Evolutionary conservation across 2,888 invertebrate genomes (phyloP).

Genomic region (Periphyllus acericola): DNA sequence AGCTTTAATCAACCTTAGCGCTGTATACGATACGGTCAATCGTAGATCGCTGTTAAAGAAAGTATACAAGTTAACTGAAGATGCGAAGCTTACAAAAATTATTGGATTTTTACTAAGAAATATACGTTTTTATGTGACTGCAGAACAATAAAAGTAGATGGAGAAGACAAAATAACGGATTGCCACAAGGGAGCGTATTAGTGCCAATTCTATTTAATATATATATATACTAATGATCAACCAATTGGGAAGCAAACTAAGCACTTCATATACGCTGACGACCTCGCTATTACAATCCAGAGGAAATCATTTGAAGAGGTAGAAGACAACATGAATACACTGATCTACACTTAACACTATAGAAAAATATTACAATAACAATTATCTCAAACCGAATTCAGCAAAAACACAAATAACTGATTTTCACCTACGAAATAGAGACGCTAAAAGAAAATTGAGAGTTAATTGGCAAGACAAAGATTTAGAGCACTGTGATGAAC

Average conservation of each 20-base stretch:
- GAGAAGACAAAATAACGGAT: slow-evolving; percentile 55
- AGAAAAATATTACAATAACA: no score
- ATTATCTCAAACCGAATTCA: no score
- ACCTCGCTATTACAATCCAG: slow-evolving; percentile 36
- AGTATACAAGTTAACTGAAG: no score
- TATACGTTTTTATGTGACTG: slow-evolving; percentile 37
- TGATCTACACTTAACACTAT: neutral
- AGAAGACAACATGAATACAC: slow-evolving; percentile 43
- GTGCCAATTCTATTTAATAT: no score
- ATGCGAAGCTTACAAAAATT: no score
- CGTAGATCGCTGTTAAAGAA: no score
- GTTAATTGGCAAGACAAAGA: slow-evolving; percentile 52
- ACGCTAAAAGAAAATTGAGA: slow-evolving; percentile 54
- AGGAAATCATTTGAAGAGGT: slow-evolving; percentile 53
- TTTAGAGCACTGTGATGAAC: slow-evolving; percentile 58
- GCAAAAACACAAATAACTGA: slow-evolving; percentile 26
- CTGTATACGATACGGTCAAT: no score
- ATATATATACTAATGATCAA: neutral
- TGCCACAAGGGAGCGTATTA: slow-evolving; percentile 32
- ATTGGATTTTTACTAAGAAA: slow-evolving; percentile 40
- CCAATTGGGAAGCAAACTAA: no score
- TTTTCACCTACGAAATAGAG: slow-evolving; percentile 58
- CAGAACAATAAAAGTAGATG: slow-evolving; percentile 44
- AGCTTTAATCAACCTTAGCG: no score
- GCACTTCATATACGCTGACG: no score